Conservation (phyloP, 2,113 vertebrate species). For the Toxotes jaculatrix region DNA sequence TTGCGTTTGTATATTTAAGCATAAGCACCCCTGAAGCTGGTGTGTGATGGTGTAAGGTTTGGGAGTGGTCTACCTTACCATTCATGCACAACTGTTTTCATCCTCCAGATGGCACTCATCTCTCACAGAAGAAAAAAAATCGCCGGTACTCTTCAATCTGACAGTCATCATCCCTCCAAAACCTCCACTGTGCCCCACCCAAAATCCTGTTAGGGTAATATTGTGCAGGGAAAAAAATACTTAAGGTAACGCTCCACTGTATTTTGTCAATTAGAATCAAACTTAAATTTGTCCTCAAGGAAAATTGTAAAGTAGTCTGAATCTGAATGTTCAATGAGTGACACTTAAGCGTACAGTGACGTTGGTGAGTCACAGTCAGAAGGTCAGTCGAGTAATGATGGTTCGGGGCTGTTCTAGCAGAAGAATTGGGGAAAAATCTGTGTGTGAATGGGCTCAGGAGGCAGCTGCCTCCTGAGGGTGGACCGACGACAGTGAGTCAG, state of each 20-base stretch:
- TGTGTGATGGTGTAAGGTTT: conserved; percentile 1
- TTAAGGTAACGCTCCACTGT: background rate
- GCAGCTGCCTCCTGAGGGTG: conserved; percentile 38
- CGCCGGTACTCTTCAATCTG: conserved; percentile 35
- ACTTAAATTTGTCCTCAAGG: background rate
- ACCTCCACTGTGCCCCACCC: conserved; percentile 81
- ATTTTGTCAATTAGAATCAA: background rate
- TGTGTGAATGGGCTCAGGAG: conserved; percentile 60
- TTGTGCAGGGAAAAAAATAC: conserved; percentile 4
- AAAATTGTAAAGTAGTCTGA: background rate
- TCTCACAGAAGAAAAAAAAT: conserved; percentile 50
- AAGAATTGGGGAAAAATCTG: conserved; percentile 33
- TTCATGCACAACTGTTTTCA: background rate
- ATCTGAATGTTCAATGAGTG: background rate
- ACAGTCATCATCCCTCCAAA: conserved; percentile 65
- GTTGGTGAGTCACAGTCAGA: conserved; percentile 57
- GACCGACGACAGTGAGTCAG: conserved; percentile 50
- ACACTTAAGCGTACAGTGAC: conserved; percentile 19
- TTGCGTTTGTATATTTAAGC: background rate
- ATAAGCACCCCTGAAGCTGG: background rate
- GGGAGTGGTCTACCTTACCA: conserved; percentile 64
- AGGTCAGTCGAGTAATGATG: conserved; percentile 67
- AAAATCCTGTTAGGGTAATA: conserved; percentile 60
- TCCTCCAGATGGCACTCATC: conserved; percentile 78
- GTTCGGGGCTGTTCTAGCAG: conserved; percentile 54